These are phyloP conservation scores for Toxotes chatareus DNA, from an alignment of 2,113 vertebrate genomes.

Conservation along the genomic window DNA sequence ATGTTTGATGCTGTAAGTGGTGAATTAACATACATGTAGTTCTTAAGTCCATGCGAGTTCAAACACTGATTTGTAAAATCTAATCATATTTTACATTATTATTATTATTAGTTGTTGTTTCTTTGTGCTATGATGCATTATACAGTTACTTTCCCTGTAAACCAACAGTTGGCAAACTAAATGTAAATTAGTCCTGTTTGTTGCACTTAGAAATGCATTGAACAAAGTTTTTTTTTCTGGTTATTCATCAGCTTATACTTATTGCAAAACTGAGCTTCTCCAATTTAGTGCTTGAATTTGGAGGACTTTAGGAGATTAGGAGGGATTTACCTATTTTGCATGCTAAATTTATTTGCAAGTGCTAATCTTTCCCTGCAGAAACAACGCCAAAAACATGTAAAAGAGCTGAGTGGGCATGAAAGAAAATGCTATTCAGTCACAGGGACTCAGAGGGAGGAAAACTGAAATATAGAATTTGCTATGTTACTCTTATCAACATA, in stretches of 20 bases:
- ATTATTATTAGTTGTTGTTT: neutral
- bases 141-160: neutral
- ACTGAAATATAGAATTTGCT: neutral
- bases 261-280: neutral
- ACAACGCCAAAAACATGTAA: neutral
- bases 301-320: neutral
- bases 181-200: neutral
- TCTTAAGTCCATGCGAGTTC: neutral
- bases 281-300: neutral
- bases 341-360: slow-evolving; percentile 1
- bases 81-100: too few species aligned
- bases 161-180: neutral
- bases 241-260: neutral
- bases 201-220: neutral
- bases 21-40: neutral
- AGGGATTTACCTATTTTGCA: slow-evolving; percentile 1
- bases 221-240: neutral
- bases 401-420: neutral
- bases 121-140: neutral
- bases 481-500: neutral
- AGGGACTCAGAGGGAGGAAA: neutral
- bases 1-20: too few species aligned
- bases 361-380: slow-evolving; percentile 5
- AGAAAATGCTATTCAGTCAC: neutral
- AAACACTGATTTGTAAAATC: neutral